Conservation (phyloP, 2,797 vertebrate species). For the Adelosebastes latens region DNA sequence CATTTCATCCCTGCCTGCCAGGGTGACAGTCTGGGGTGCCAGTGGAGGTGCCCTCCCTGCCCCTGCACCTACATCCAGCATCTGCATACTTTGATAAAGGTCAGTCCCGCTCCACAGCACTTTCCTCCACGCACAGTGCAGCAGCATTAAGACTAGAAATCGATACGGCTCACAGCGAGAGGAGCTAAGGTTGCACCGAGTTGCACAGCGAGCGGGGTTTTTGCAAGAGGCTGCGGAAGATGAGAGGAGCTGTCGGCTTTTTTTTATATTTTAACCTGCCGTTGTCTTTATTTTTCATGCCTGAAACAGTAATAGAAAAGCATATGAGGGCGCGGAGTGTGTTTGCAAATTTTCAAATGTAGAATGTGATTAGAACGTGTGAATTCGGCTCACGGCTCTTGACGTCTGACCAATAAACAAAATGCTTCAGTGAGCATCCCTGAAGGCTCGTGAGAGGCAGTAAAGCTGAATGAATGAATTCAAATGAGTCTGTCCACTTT, state of each 20-base stretch:
- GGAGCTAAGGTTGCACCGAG: constrained; percentile 23
- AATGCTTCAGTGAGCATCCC: constrained; percentile 32
- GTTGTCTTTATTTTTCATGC: constrained; percentile 26
- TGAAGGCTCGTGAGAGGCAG: constrained; percentile 3
- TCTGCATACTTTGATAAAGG: constrained; percentile 74
- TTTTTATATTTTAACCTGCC: not conserved
- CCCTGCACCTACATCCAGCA: constrained; percentile 43
- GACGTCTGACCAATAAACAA: constrained; percentile 31
- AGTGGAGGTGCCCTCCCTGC: constrained; percentile 37
- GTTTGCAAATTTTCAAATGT: constrained; percentile 31
- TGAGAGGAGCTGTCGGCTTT: constrained; percentile 9
- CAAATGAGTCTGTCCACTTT: not conserved
- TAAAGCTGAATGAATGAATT: constrained; percentile 35
- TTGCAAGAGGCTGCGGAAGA: constrained; percentile 26
- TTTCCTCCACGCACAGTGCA: constrained; percentile 46
- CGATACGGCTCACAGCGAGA: constrained; percentile 55
- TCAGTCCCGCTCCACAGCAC: constrained; percentile 56
- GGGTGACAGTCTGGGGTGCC: constrained; percentile 27
- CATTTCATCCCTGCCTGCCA: constrained; percentile 30
- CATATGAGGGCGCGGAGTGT: not conserved
- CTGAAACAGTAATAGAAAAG: constrained; percentile 29
- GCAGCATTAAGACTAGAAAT: constrained; percentile 59
- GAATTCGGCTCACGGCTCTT: constrained; percentile 16
- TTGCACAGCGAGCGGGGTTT: not conserved
- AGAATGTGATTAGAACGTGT: constrained; percentile 33